A percentile compares a stretch with the other conserved stretches of the same genome.
Conservation (phyloP, 2,797 vertebrate genomes). For the Octomys mimax region DNA sequence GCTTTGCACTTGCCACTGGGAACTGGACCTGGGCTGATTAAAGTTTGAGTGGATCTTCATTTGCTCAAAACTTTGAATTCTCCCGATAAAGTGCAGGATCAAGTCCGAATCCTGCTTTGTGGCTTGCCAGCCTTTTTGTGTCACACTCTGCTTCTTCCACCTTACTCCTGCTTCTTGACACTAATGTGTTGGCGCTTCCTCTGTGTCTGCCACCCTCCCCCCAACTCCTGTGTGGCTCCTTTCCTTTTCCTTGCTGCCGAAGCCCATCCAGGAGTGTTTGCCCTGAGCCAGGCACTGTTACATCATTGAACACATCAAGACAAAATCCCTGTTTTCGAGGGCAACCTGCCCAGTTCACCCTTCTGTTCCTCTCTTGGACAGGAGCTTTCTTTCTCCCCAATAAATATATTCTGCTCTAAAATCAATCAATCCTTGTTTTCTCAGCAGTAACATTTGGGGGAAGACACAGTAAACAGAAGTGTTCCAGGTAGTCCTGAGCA, state of each 20-base stretch:
- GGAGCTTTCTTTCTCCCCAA: too few relatives aligned
- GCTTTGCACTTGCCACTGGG: constrained; percentile 55
- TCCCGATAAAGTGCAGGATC: neutral
- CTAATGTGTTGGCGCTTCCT: constrained; percentile 10
- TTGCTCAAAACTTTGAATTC: constrained; percentile 61
- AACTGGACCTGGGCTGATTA: constrained; percentile 65
- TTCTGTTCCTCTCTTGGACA: too few relatives aligned
- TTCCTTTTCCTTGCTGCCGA: constrained; percentile 61
- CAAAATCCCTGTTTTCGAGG: neutral
- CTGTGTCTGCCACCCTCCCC: neutral
- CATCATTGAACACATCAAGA: constrained; percentile 47
- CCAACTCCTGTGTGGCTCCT: constrained; percentile 3
- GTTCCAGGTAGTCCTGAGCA: constrained; percentile 8
- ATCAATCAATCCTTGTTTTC: neutral
- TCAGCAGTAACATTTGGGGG: constrained; percentile 26
- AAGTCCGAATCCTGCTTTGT: constrained; percentile 72
- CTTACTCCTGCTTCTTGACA: neutral
- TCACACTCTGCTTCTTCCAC: neutral
- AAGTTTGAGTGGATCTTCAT: constrained; percentile 71
- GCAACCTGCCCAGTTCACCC: too few relatives aligned
- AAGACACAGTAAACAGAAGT: neutral
- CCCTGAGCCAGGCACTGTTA: neutral
- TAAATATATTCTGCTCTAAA: too few relatives aligned
- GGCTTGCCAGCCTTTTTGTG: constrained; percentile 16
- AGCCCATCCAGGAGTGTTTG: constrained; percentile 25